Evolutionary conservation across 2,888 invertebrate species (phyloP).

Genomic region (Acholoe squamosa): DNA sequence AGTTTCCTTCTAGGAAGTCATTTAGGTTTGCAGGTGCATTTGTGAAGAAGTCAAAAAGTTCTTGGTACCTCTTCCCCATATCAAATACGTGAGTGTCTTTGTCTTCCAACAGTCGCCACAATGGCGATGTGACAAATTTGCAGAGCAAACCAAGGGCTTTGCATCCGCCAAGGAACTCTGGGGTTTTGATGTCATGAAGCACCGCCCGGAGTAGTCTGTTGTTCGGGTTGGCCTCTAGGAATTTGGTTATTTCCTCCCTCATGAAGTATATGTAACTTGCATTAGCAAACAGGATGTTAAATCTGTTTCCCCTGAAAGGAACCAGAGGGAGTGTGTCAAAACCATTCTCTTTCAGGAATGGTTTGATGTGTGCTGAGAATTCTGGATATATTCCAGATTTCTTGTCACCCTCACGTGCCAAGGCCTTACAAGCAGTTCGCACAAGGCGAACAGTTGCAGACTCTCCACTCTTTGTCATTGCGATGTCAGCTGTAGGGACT

Average conservation of each 20-base stretch:
- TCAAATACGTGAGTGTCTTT: background rate
- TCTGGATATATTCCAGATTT: too few species aligned
- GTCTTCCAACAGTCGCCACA: conserved; percentile 17
- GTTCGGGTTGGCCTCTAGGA: background rate
- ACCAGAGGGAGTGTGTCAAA: background rate
- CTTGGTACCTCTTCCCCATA: too few species aligned
- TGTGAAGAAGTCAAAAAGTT: too few species aligned
- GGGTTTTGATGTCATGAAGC: background rate
- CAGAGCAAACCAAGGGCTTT: background rate
- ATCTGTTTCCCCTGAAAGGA: conserved; percentile 2
- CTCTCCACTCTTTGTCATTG: too few species aligned
- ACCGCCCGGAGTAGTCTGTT: conserved; percentile 14
- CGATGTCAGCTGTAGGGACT: too few species aligned
- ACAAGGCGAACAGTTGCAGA: too few species aligned
- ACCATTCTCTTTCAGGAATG: background rate
- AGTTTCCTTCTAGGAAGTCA: too few species aligned
- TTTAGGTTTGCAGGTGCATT: too few species aligned
- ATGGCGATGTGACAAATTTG: background rate
- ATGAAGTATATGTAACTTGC: background rate
- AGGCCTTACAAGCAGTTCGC: too few species aligned
- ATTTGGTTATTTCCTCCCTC: background rate
- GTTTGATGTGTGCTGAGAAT: background rate
- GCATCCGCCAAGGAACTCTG: background rate
- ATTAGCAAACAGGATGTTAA: conserved; percentile 6
- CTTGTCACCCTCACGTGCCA: too few species aligned